Percentiles rank a stretch among this genome's conserved stretches.
Evolutionary conservation across 2,888 invertebrate genomes (phyloP).

Genomic region (Lepidochitona cinerea): DNA sequence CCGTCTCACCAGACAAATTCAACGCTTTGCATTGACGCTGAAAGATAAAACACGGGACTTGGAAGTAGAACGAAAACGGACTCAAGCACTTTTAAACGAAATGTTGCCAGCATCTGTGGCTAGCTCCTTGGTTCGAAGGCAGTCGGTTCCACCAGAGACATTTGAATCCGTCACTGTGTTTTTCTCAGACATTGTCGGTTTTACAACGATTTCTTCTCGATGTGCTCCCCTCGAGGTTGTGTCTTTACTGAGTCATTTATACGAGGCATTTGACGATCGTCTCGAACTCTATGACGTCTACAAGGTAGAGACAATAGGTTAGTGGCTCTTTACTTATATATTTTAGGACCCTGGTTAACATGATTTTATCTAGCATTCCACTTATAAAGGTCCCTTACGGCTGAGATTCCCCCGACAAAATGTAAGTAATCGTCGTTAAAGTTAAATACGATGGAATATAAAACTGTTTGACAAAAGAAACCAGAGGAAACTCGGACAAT

Average conservation of each 20-base stretch:
- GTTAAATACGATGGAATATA: too few species aligned
- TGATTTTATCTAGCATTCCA: too few species aligned
- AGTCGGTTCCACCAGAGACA: constrained; percentile 29
- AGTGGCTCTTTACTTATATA: too few species aligned
- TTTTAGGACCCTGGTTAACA: too few species aligned
- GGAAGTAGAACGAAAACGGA: constrained; percentile 32
- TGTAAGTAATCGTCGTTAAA: too few species aligned
- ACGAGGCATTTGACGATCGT: constrained; percentile 48
- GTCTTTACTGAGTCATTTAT: constrained; percentile 50
- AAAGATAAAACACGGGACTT: constrained; percentile 23
- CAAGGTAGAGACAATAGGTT: constrained; percentile 61
- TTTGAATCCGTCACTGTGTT: constrained; percentile 38
- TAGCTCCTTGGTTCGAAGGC: constrained; percentile 25
- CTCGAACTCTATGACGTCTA: constrained; percentile 53
- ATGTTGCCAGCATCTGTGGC: constrained; percentile 36
- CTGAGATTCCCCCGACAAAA: too few species aligned
- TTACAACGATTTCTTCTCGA: constrained; percentile 40
- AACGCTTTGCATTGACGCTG: constrained; percentile 22
- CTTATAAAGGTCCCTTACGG: too few species aligned
- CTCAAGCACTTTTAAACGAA: constrained; percentile 31
- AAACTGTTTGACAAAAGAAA: too few species aligned
- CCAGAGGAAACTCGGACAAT: too few species aligned
- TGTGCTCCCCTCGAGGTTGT: constrained; percentile 59
- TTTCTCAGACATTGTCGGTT: constrained; percentile 47
- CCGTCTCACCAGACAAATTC: constrained; percentile 29